Conservation (phyloP, 2,888 invertebrate genomes). For the Blastobasis lacticolella region DNA sequence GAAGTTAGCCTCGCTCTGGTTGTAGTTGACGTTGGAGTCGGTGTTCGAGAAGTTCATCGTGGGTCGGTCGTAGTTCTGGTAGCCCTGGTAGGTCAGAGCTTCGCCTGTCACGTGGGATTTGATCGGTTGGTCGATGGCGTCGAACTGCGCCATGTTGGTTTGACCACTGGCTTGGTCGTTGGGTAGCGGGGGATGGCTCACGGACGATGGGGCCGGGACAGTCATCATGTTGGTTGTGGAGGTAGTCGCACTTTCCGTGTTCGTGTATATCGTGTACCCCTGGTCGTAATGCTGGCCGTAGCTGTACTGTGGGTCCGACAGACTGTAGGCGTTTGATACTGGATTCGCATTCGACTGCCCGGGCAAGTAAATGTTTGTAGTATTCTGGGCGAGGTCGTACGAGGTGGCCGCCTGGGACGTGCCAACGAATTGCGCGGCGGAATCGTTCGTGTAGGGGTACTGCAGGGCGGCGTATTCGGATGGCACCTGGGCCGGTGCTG, state of each 20-base stretch:
- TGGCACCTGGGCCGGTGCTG: conserved; percentile 37
- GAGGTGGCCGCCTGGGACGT: neutral
- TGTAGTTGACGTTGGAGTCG: neutral
- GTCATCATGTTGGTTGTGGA: conserved; percentile 25
- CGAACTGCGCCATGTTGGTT: conserved; percentile 33
- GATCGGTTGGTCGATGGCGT: conserved; percentile 54
- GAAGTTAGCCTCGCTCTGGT: neutral
- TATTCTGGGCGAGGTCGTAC: neutral
- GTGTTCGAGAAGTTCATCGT: conserved; percentile 6
- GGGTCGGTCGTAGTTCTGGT: conserved; percentile 22
- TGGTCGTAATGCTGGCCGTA: conserved; percentile 37
- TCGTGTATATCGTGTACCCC: conserved; percentile 41
- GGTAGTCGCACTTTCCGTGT: conserved; percentile 30
- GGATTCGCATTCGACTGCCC: conserved; percentile 11
- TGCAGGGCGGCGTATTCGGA: conserved; percentile 38
- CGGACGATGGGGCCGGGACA: neutral
- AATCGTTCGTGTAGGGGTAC: conserved; percentile 39
- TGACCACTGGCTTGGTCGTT: conserved; percentile 7
- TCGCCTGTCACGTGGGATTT: conserved; percentile 61
- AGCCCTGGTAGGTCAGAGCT: conserved; percentile 35
- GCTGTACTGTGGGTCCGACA: conserved; percentile 32
- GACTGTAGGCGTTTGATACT: conserved; percentile 18
- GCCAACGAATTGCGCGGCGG: conserved; percentile 15
- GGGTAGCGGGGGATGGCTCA: conserved; percentile 1
- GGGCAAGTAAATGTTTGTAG: conserved; percentile 1